Percentiles rank a stretch among this genome's conserved stretches.
Evolutionary conservation across 2,888 invertebrate genomes (phyloP).

Genomic region (Linnaemya tessellans): DNA sequence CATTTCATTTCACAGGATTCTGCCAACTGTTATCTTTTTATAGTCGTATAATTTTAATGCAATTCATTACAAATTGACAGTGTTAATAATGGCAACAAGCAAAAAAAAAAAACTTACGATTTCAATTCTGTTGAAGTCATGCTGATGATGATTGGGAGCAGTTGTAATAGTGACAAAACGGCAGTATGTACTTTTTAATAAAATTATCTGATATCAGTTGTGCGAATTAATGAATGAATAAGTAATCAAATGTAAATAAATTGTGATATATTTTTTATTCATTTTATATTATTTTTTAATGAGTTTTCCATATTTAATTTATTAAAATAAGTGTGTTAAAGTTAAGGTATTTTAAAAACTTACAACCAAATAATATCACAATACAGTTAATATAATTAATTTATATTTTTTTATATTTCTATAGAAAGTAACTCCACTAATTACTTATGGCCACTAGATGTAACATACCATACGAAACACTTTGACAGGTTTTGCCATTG

Average conservation of each 20-base stretch:
- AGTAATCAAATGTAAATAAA: slow-evolving; percentile 6
- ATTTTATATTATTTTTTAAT: neutral
- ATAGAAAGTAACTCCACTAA: too few species aligned
- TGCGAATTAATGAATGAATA: slow-evolving; percentile 9
- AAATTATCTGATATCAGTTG: slow-evolving; percentile 16
- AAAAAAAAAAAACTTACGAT: neutral
- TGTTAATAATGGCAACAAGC: neutral
- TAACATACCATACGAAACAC: too few species aligned
- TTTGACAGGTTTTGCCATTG: too few species aligned
- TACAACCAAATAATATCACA: neutral
- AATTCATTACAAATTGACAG: slow-evolving; percentile 2
- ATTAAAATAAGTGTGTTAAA: neutral
- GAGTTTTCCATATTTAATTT: neutral
- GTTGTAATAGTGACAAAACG: neutral
- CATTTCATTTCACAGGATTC: neutral
- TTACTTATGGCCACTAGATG: too few species aligned
- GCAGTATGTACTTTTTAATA: neutral
- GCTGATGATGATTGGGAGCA: neutral
- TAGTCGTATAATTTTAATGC: neutral
- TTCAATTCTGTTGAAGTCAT: slow-evolving; percentile 4
- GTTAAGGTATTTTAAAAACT: neutral
- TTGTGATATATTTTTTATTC: neutral
- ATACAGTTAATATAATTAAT: too few species aligned
- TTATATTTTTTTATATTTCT: too few species aligned
- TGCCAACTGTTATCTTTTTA: slow-evolving; percentile 4